These are phyloP conservation scores for Tympanuchus pallidicinctus DNA, from an alignment of 2,113 vertebrate genomes.

Conservation along the genomic window DNA sequence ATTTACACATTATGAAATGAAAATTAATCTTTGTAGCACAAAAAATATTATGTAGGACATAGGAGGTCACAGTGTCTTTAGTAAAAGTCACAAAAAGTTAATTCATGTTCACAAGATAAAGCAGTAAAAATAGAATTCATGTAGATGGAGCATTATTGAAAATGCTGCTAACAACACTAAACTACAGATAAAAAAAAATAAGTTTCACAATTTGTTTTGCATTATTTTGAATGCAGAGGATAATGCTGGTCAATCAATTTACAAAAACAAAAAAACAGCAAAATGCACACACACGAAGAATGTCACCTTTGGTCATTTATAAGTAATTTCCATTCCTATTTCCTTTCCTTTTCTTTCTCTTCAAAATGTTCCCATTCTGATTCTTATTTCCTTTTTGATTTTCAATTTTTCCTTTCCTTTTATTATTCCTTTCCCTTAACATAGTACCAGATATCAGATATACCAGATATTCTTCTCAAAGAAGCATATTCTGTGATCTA, in stretches of 20 bases:
- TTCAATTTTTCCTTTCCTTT: background rate
- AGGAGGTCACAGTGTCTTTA: background rate
- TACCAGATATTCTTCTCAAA: background rate
- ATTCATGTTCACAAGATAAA: background rate
- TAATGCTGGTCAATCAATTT: background rate
- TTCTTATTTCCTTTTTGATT: background rate
- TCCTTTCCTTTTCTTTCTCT: background rate
- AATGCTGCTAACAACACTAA: background rate
- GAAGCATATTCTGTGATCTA: background rate
- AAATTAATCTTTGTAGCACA: background rate
- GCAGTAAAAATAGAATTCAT: background rate
- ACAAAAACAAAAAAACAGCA: background rate
- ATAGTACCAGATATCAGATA: background rate
- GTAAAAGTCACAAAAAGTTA: background rate
- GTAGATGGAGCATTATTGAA: background rate
- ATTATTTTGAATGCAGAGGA: background rate
- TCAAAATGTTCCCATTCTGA: background rate
- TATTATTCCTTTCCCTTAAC: background rate
- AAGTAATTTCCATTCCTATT: background rate
- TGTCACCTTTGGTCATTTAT: background rate
- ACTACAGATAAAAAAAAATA: background rate
- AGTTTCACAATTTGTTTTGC: background rate
- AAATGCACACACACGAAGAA: background rate
- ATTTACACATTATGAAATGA: background rate
- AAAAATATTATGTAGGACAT: background rate